Evolutionary conservation across 1,140 invertebrate genomes (phyloP), one percentile per base, ranked within the genome.

Genomic region (Drosophila bipectinata): DNA sequence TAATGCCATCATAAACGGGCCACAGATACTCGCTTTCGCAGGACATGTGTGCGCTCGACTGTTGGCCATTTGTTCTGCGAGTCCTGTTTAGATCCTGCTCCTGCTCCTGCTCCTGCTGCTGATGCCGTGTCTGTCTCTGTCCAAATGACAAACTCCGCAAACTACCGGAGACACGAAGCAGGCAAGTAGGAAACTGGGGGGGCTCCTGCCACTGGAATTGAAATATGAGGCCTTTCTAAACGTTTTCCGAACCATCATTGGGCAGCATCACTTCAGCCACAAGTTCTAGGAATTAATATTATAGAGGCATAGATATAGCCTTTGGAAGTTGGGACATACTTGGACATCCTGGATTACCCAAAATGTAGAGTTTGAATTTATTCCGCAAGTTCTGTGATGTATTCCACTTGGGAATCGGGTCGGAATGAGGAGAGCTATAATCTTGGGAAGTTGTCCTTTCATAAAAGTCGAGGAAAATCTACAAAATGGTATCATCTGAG

Each of bases 1-100:
- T 81, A 82, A 82, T 82, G 78, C 79, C 81, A 81, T 82, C 79
- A 82, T 81, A 81, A 81, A 59, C 63, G 67, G 44, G 41, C 4
- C 41, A 44, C 41, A 44, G 41, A 18, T n/a, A 15, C 10, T 37
- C 34, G 41, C 14, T 15, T 8, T 15, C 41, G 15, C 41, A 44
- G 41, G 14, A 44, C 41, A 60, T 61, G 53, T 61, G 58, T 48
- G 44, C 39, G 14, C 18, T 44, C 37, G 24, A 28, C 60, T 56
- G 53, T 47, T 59, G 75, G 59, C 72, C 79, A 77, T 79, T 79
- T 75, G 66, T 72, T 77, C 61, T 37, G 60, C 45, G 58, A 72
- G 39, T 15, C 14, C 41, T 4, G 41, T 44, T 18, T 14, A 44
- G 10, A 44, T 14, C 28, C 28, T 30, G 6, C 28, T 30, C 28